Evolutionary conservation across 1,140 invertebrate species (phyloP), one percentile per base, ranked within the genome.

Genomic region (Sarcophaga peregrina): DNA sequence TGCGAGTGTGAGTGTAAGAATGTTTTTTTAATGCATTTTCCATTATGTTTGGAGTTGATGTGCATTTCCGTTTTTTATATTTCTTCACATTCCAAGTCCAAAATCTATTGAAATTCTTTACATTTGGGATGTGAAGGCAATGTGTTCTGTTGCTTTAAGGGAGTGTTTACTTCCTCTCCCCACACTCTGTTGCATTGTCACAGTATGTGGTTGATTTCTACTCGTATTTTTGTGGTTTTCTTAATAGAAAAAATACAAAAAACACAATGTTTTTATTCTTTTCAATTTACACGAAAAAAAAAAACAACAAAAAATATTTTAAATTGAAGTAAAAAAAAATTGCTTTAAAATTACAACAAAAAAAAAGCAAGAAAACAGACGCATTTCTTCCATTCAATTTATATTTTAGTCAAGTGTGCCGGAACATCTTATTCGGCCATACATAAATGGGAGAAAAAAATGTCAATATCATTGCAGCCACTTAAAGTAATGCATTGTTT

Each of bases 21-120:
- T 37, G 25, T 37, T 37, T 72, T 78, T 78, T 78, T 78, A 78
- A 78, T 78, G 75, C 75, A 78, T 47, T 78, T 78, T 78, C 75
- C 75, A 78, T 78, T 78, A 78, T 50, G 75, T 25, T 37, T 17
- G 48, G 75, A 52, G 75, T 78, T 78, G 48, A 78, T 17, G 75
- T 47, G 47, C 75, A 78, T 78, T 78, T 78, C 75, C 75, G 75
- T 78, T 78, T 17, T 50, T 78, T 78, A 68, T 68, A 15, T 68
- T 68, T 20, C 20, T 20, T 25, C n/a, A n/a, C n/a, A 17, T 72
- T 72, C 17, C 62, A 17, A n/a, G 62, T 72, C 37, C 15, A 4
- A 37, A 37, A 37, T 37, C 25, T 37, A 37, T 37, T 2, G n/a
- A 25, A 62, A 62, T 17, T 62, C 6, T 15, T 9, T 8, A 72